phyloP scores from a whole-genome alignment of 53 echinoderm and acorn worm species.

The Temnopleurus reevesii region DNA sequence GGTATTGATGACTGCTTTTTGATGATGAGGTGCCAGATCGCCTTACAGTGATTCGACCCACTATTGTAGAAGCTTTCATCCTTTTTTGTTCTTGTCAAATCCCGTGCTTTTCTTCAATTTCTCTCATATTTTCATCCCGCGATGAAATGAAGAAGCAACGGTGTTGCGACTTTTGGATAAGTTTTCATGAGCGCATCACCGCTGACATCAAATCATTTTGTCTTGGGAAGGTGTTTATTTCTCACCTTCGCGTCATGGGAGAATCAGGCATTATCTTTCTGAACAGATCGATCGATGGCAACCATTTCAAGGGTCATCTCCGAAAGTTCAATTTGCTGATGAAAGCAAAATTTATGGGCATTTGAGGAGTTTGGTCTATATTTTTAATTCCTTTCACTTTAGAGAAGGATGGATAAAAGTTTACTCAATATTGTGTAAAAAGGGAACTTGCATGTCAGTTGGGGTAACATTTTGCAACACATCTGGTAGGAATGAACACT shows the following conservation, averaged over 20 bases:
- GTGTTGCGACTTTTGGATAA: not conserved
- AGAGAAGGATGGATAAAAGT: no score
- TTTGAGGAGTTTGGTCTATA: no score
- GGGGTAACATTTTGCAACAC: no score
- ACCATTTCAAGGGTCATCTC: not conserved
- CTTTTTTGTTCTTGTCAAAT: no score
- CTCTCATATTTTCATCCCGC: not conserved
- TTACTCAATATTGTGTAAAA: no score
- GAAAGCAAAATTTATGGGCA: not conserved
- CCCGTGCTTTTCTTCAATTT: not conserved
- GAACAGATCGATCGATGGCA: not conserved
- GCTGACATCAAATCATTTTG: constrained; percentile 44
- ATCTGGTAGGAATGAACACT: no score
- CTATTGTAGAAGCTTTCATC: not conserved
- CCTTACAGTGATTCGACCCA: not conserved
- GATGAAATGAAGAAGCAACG: constrained; percentile 14
- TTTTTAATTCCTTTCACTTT: no score
- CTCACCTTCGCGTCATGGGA: constrained; percentile 14
- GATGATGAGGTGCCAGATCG: not conserved
- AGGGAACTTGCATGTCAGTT: no score
- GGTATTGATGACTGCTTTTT: not conserved
- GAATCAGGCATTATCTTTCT: constrained; percentile 11
- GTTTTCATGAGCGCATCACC: not conserved
- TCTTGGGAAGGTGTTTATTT: constrained; percentile 29
- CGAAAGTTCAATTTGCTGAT: not conserved